phyloP scores from a whole-genome alignment of 2,797 vertebrate genomes.

The Trachops cirrhosus region DNA sequence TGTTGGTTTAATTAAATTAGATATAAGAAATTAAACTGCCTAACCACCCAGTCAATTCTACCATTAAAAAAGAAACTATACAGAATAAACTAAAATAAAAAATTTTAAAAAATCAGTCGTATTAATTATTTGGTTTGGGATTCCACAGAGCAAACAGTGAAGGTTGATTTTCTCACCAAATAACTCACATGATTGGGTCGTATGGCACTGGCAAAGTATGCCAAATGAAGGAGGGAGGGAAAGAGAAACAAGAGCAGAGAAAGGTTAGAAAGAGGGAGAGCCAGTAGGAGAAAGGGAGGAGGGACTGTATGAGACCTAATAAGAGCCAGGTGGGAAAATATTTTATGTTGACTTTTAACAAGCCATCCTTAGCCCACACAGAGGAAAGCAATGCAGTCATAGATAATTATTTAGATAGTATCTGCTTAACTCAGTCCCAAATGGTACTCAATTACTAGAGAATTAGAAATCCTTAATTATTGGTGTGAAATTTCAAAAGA shows the following conservation, averaged over 20 bases:
- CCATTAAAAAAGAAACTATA: too few species aligned
- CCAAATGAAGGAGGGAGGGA: not conserved
- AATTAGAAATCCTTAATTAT: slow-evolving; percentile 73
- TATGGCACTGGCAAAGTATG: not conserved
- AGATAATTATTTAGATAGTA: slow-evolving; percentile 70
- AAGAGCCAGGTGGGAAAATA: not conserved
- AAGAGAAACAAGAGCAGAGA: not conserved
- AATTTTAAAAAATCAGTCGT: not conserved
- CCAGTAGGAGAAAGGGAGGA: not conserved
- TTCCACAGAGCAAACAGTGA: not conserved
- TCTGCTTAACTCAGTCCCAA: slow-evolving; percentile 70
- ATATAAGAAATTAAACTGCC: not conserved
- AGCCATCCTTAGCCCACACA: slow-evolving; percentile 45
- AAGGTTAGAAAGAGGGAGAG: not conserved
- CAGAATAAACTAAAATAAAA: too few species aligned
- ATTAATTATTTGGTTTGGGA: not conserved
- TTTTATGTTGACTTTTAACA: slow-evolving; percentile 36
- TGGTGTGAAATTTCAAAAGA: slow-evolving; percentile 71
- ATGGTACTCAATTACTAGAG: slow-evolving; percentile 63
- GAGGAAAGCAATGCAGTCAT: slow-evolving; percentile 41
- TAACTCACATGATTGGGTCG: not conserved
- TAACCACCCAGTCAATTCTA: not conserved
- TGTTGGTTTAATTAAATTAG: not conserved
- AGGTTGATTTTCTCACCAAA: not conserved
- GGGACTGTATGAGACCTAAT: not conserved